These are phyloP conservation scores for Bucco capensis DNA, from an alignment of 2,113 vertebrate species.

Conservation along the genomic window DNA sequence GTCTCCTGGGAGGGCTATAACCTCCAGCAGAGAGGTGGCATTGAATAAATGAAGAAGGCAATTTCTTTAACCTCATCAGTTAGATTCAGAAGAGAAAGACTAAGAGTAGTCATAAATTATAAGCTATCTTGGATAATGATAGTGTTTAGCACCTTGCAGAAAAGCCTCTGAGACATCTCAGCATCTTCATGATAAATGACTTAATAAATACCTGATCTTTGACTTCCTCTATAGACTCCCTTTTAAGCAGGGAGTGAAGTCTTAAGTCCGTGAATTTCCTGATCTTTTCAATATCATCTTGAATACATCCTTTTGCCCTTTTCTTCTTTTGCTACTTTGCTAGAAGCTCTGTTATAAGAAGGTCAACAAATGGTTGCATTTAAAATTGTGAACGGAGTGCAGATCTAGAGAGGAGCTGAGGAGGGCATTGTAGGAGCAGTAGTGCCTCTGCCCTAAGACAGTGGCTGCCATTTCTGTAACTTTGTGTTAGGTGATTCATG, in stretches of 20 bases:
- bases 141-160: background rate
- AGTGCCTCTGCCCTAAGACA: background rate
- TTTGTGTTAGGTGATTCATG: constrained; percentile 56
- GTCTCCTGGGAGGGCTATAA: background rate
- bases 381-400: background rate
- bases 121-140: background rate
- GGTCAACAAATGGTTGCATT: background rate
- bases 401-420: background rate
- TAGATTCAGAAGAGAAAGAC: background rate
- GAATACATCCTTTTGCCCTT: background rate
- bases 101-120: background rate
- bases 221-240: background rate
- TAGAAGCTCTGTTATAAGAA: background rate
- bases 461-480: background rate
- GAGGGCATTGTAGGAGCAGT: constrained; percentile 1
- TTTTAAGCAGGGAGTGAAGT: background rate
- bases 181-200: background rate
- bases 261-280: background rate
- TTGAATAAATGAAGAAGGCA: background rate
- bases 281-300: background rate
- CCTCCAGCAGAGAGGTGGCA: background rate
- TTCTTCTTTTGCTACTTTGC: background rate
- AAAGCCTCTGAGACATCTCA: background rate
- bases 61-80: background rate
- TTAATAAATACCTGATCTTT: background rate